Base-by-base conservation (phyloP, 2,113 vertebrate genomes). In the Anas platyrhynchos region DNA sequence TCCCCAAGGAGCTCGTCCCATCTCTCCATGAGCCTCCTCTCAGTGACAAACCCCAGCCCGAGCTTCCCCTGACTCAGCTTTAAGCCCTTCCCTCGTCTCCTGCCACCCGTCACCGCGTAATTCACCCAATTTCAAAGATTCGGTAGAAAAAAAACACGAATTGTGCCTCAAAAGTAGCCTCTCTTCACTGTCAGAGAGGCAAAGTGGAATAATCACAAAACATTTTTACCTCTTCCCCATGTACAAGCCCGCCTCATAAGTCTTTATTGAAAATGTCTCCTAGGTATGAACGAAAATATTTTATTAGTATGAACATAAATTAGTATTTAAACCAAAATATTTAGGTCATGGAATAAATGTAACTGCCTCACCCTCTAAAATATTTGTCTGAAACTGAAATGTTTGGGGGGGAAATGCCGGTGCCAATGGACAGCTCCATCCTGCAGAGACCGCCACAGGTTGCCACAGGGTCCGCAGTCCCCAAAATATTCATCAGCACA, bases 391-490 rank as follows among this genome's bases (percentile, higher is more conserved):
- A 2, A 1, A 3, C n/a, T 3, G 52, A 36, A 84, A 36, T 15
- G 61, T 20, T 1, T 2, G 38, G 46, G 50, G 43, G 55, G 1
- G 26, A 43, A 83, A 77, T 11, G 2, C 21, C 29, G 0, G 27
- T 6, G 4, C 16, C 7, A 12, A 0, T 1, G 32, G 58, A 11
- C 38, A 32, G 67, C 65, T 58, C 73, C 0, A 0, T 3, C 1
- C 34, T 1, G 2, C 43, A 7, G 87, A 11, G 43, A 3, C 62
- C 20, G 27, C 16, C 62, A 2, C 7, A 0, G 16, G 29, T 44
- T 2, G 27, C 16, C 62, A 2, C 7, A 0, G 16, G 29, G 48
- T 2, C 44, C 31, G 1, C 0, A 0, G 20, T 16, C 36, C 56
- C 18, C 26, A 4, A 5, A 25, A 25, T 54, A 5, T 43, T 15